Conservation (phyloP, 1,140 invertebrate genomes). For the Belonocnema kinseyi region DNA sequence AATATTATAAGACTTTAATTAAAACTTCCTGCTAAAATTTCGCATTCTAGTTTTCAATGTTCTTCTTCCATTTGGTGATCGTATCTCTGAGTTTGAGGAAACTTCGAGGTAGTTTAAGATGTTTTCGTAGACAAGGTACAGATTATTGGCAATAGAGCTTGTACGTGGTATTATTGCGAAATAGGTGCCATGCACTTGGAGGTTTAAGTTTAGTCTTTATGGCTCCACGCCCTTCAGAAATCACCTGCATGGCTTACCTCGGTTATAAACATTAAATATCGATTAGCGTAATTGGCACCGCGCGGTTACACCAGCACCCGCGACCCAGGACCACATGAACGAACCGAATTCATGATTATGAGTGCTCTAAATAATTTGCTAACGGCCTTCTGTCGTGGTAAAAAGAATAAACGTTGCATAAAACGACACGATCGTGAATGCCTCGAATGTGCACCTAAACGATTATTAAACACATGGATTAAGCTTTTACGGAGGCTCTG, state of each 20-base stretch:
- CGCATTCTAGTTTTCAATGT: too few species aligned
- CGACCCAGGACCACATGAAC: constrained; percentile 52
- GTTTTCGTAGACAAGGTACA: constrained; percentile 4
- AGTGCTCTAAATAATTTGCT: constrained; percentile 61
- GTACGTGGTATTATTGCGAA: constrained; percentile 25
- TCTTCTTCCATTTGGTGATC: too few species aligned
- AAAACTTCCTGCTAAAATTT: too few species aligned
- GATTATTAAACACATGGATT: constrained; percentile 7
- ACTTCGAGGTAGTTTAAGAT: background rate
- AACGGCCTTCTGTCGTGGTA: constrained; percentile 39
- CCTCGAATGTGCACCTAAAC: background rate
- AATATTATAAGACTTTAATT: too few species aligned
- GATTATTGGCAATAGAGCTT: constrained; percentile 12
- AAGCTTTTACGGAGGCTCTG: too few species aligned
- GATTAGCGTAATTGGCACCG: constrained; percentile 62
- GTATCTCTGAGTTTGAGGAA: background rate
- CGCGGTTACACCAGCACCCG: constrained; percentile 21
- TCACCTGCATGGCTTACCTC: constrained; percentile 41
- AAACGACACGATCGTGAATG: constrained; percentile 1
- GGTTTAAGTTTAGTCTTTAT: constrained; percentile 42
- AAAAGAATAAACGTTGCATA: constrained; percentile 4
- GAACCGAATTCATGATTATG: constrained; percentile 59
- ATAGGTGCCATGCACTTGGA: constrained; percentile 26
- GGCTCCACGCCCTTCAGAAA: constrained; percentile 31
- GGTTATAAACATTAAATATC: constrained; percentile 61